Evolutionary conservation across 2,888 invertebrate species (phyloP).

Genomic region (Actias luna): DNA sequence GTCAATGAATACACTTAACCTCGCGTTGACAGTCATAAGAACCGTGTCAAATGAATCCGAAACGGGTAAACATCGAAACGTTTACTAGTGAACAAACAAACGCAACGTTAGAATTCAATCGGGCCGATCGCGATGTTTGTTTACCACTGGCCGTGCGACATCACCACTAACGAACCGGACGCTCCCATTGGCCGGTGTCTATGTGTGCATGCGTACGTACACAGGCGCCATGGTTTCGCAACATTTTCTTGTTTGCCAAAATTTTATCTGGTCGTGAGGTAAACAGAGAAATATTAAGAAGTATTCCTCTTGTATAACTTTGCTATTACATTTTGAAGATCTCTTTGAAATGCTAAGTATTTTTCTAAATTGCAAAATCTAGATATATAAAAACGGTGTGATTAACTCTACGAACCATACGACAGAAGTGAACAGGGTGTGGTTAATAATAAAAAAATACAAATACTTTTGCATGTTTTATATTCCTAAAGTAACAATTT

Average conservation of each 20-base stretch:
- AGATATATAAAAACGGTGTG: too few species aligned
- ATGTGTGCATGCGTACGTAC: constrained; percentile 29
- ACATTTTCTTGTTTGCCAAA: constrained; percentile 31
- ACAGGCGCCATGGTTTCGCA: constrained; percentile 30
- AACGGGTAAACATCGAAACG: constrained; percentile 26
- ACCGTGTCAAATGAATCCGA: constrained; percentile 31
- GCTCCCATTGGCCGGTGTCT: constrained; percentile 35
- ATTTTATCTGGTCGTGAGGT: constrained; percentile 15
- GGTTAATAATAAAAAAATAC: too few species aligned
- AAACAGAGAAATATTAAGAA: background rate
- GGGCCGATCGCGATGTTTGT: constrained; percentile 37
- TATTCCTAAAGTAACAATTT: too few species aligned
- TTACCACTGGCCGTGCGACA: constrained; percentile 44
- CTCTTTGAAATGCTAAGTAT: too few species aligned
- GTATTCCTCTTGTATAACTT: background rate
- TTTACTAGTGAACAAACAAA: constrained; percentile 32
- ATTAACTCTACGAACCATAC: too few species aligned
- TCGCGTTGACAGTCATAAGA: constrained; percentile 13
- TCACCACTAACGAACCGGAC: constrained; percentile 9
- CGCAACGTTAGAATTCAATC: constrained; percentile 32
- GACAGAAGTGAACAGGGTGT: too few species aligned
- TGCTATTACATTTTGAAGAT: background rate
- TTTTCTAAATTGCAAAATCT: too few species aligned
- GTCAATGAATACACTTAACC: background rate
- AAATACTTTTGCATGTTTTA: too few species aligned